Base-by-base conservation (phyloP, 2,888 invertebrate species). In the Tribolium freemani region DNA sequence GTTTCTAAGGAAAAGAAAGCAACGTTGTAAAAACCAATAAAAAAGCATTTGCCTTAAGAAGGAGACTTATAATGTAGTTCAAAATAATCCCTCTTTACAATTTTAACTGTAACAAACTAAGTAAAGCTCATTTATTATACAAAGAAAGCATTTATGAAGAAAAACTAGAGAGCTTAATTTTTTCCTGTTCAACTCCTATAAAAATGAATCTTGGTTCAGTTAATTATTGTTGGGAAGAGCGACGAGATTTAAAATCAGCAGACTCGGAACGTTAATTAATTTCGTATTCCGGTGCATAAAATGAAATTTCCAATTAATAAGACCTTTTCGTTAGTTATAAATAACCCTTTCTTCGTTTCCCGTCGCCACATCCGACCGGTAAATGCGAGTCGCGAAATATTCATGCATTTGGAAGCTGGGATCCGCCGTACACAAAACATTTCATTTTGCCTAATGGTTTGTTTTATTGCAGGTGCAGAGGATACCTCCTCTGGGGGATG, bases 401-500 rank as follows among this genome's bases (percentile, higher is more conserved):
- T 64, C 50, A 38, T 56, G 60, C 70, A 69, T 50, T 72, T 61
- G 69, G 11, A n/a, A 20, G 13, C 21, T 1, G 1, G 3, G 30
- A 6, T 31, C 13, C 21, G 31, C 13, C 8, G 9, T 46, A 6
- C 26, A 51, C 21, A 44, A 60, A 61, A 53, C 53, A 69, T 70
- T 70, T 70, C 64, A 64, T 68, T 71, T 71, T 13, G 46, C 16
- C 53, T 72, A 57, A 72, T 69, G 51, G 38, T 51, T 61, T 72
- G 54, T 61, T 72, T 69, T 60, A 56, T 75, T 84, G 50, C 72
- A 86, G 90, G 90, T 89, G 74, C 80, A 84, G 69, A 79, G 86
- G 72, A 85, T 86, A 60, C 85, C 86, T 53, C 86, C 86, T 3
- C 74, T 87, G 75, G 86, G 86, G 68, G 86, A 86, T 78, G 84